Conservation (phyloP, 2,888 invertebrate genomes). For the Hemaris fuciformis region DNA sequence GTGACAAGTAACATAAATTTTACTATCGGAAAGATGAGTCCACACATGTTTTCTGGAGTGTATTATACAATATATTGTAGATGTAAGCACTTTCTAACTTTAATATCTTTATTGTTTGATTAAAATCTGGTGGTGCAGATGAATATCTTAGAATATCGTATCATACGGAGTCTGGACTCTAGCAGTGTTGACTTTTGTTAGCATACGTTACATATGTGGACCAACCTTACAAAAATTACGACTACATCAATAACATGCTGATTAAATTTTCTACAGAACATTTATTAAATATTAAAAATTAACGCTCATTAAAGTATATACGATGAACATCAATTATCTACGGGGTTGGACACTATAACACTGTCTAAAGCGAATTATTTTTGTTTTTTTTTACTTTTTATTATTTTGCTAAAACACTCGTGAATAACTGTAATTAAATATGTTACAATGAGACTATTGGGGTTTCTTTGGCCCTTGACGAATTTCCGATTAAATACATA, state of each 20-base stretch:
- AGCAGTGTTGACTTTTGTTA: no score
- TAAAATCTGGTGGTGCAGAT: no score
- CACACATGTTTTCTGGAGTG: not conserved
- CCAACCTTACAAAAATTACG: not conserved
- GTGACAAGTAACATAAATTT: not conserved
- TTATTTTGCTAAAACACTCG: not conserved
- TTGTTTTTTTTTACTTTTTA: not conserved
- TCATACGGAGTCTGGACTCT: no score
- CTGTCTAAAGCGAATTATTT: not conserved
- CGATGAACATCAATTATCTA: not conserved
- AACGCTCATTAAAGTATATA: not conserved
- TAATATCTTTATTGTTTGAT: no score
- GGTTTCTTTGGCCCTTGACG: slow-evolving; percentile 7
- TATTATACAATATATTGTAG: not conserved
- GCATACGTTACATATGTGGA: not conserved
- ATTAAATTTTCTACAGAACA: slow-evolving; percentile 2
- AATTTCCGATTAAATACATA: slow-evolving; percentile 6
- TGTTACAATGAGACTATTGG: not conserved
- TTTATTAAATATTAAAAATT: slow-evolving; percentile 8
- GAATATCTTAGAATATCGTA: no score
- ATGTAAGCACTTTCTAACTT: no score
- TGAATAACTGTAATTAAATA: not conserved
- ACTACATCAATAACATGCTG: not conserved
- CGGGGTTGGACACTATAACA: not conserved
- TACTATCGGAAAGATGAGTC: not conserved